Evolutionary conservation across 2,113 vertebrate species (phyloP), one percentile per base, ranked within the genome.

Genomic region (Mormyrus lacerda): DNA sequence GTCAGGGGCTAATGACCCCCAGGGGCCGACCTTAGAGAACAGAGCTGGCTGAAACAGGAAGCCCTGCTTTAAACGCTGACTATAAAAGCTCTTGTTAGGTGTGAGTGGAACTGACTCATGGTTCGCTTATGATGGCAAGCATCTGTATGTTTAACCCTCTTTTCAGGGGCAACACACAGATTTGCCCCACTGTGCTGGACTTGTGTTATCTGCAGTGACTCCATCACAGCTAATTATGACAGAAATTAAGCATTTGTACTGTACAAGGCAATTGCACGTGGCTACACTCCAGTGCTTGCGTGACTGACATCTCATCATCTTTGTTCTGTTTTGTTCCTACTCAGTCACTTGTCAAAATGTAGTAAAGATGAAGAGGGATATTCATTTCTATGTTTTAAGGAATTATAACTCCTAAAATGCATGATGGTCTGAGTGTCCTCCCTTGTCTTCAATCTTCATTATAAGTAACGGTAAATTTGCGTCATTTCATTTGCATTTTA

Each of bases 51-150:
- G 45, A 50, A 9, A 48, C 65, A 79, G 86, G 89, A 90, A 88
- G 61, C 65, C 58, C 69, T 48, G 86, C 69, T 86, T 61, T 83
- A 88, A 88, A 47, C 45, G 13, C 58, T 45, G 87, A 35, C 58
- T 42, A n/a, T 79, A 87, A 90, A 35, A 31, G 85, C 85, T 47
- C 65, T 82, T 50, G 55, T 87, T 90, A 90, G 44, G 65, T 27
- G 19, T 5, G 15, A 87, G 58, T 55, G 87, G 42, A 69, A 76
- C 35, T 39, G 83, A 31, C 31, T 39, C 47, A 73, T 53, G 85
- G 35, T 79, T 19, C 44, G 42, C 48, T 89, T 39, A 42, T 0
- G 53, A 55, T 50, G 76, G 31, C 13, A 89, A 79, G 88, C 69
- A 51, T 58, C 58, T 45, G 45, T 24, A 24, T 27, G 45, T 48